Evolutionary conservation across 2,113 vertebrate species (phyloP).

Genomic region (Danionella cerebrum): DNA sequence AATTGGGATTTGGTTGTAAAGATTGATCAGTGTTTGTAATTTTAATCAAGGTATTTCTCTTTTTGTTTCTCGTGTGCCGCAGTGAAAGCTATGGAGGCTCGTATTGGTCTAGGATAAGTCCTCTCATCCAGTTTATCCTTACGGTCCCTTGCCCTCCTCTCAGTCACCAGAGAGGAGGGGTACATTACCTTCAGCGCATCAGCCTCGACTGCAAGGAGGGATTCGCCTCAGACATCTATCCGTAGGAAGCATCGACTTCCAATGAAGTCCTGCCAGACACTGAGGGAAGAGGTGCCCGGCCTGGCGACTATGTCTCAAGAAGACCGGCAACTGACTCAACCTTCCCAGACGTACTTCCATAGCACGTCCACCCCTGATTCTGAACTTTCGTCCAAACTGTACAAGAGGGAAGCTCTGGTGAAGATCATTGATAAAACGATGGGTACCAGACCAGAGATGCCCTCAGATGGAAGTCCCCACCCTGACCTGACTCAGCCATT

Average conservation of each 20-base stretch:
- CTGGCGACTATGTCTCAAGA: constrained; percentile 85
- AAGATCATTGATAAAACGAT: constrained; percentile 81
- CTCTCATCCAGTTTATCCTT: constrained; percentile 22
- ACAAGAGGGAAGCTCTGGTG: constrained; percentile 83
- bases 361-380: constrained; percentile 73
- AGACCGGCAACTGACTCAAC: constrained; percentile 70
- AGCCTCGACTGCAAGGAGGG: not conserved
- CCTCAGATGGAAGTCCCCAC: constrained; percentile 36
- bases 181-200: constrained; percentile 2
- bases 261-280: constrained; percentile 84
- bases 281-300: constrained; percentile 73
- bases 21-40: not conserved
- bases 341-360: constrained; percentile 73
- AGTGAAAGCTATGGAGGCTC: constrained; percentile 54
- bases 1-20: too few species aligned
- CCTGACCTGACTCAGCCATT: constrained; percentile 74
- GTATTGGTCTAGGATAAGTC: constrained; percentile 60
- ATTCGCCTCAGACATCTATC: not conserved
- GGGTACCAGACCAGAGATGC: constrained; percentile 50
- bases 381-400: constrained; percentile 83
- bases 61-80: not conserved
- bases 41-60: not conserved
- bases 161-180: constrained; percentile 52
- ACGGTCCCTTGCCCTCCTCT: constrained; percentile 54
- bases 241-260: not conserved